A percentile compares a stretch with the other conserved stretches of the same genome.
These are phyloP conservation scores for Amniataba percoides DNA, from an alignment of 2,797 vertebrate genomes.

Conservation along the genomic window DNA sequence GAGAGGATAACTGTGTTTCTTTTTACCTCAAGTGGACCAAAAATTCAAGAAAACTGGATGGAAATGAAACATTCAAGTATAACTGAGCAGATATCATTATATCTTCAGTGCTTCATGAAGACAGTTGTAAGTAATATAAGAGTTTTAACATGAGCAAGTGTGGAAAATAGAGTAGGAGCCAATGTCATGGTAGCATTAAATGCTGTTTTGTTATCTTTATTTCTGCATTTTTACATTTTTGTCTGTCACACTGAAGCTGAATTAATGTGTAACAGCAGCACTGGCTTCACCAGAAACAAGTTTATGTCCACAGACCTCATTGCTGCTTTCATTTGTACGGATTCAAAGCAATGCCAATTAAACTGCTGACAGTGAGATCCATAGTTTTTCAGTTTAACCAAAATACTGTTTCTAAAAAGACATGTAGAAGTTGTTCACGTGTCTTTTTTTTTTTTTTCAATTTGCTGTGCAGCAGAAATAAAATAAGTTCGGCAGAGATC, in stretches of 20 bases:
- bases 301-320: constrained; percentile 16
- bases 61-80: neutral
- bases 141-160: no score
- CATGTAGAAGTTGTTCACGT: neutral
- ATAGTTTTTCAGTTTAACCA: constrained; percentile 14
- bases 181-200: no score
- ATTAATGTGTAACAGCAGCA: neutral
- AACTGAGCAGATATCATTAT: no score
- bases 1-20: neutral
- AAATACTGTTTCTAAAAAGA: constrained; percentile 17
- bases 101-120: no score
- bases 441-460: constrained; percentile 27
- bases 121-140: no score
- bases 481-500: constrained; percentile 11
- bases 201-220: no score
- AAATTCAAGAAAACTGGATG: neutral
- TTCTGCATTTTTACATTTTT: no score
- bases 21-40: neutral
- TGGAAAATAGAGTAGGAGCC: no score
- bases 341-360: constrained; percentile 5
- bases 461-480: neutral
- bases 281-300: neutral
- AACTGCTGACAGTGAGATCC: constrained; percentile 14
- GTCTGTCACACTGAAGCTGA: neutral
- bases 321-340: constrained; percentile 2